Evolutionary conservation across 2,888 invertebrate genomes (phyloP), one percentile per base, ranked within the genome.

Genomic region (Tipula helvola): DNA sequence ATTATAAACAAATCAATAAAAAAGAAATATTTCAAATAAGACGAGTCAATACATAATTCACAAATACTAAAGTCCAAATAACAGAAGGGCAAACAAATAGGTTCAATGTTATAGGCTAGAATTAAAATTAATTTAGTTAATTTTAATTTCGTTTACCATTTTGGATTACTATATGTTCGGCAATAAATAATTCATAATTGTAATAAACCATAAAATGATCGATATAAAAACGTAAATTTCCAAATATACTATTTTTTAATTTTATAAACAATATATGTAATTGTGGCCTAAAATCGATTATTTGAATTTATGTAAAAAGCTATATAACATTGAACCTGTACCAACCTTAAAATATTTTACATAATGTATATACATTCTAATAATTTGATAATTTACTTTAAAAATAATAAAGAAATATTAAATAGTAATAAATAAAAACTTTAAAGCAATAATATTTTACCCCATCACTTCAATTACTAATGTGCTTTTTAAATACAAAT

Each of bases 391-490:
- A 52, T 52, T 5, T 16, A 47, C 16, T 52, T 52, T 52, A 16
- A 16, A 52, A 52, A 52, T 12, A 47, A 47, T 12, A 47, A 47
- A 41, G 41, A 41, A 41, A 41, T 28, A 28, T 1, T 41, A 84
- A n/a, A 84, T 39, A 84, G 39, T 39, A 84, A 84, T 39, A 84
- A 39, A 84, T 39, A 84, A 84, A 28, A 84, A 84, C 1, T 39
- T 84, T 39, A 84, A 84, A 84, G 84, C 84, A 84, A 84, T 84
- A 84, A 84, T 39, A 84, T 84, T 84, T 84, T 84, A 84, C 84
- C 84, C 39, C 84, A 84, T 84, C 84, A 71, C 71, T 84, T 84
- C 84, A 84, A 84, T 84, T 84, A 84, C 84, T 84, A 39, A 84
- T 39, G 84, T 84, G 36, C 84, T 84, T 84, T 41, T 41, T 42